These are phyloP conservation scores for Acrocephalus arundinaceus DNA, from an alignment of 2,113 vertebrate species.

Conservation along the genomic window DNA sequence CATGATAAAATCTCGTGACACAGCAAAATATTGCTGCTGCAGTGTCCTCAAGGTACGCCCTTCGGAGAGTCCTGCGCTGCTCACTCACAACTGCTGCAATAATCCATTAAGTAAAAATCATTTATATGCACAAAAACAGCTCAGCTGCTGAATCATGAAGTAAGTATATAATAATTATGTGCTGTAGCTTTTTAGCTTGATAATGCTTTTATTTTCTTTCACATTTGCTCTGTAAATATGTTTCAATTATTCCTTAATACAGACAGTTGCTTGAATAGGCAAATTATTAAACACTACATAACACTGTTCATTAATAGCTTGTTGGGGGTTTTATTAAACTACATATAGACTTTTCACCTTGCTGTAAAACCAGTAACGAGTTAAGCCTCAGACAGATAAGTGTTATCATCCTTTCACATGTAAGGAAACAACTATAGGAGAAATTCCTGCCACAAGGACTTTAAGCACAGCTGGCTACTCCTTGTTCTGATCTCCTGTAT, in stretches of 20 bases:
- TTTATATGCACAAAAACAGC: constrained; percentile 57
- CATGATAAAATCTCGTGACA: constrained; percentile 62
- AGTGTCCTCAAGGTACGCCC: constrained; percentile 66
- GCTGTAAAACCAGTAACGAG: background rate
- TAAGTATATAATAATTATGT: background rate
- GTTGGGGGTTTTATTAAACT: background rate
- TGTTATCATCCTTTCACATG: background rate
- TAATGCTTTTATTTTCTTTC: constrained; percentile 26
- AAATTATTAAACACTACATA: background rate
- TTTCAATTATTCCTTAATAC: constrained; percentile 12
- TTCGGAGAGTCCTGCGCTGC: constrained; percentile 33
- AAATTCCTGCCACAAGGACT: background rate
- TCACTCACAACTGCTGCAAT: constrained; percentile 46
- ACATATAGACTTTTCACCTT: constrained; percentile 1
- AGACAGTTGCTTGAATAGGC: background rate
- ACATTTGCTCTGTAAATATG: background rate
- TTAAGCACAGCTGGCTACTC: background rate
- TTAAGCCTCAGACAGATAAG: background rate
- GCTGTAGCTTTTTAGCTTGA: background rate
- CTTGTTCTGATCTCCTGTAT: background rate
- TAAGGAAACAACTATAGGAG: background rate
- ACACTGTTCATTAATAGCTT: background rate
- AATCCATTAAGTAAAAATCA: constrained; percentile 60
- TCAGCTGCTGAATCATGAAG: constrained; percentile 64
- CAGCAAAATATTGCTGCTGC: constrained; percentile 70